Evolutionary conservation across 2,888 invertebrate species (phyloP).

Genomic region (Hartigia nigra): DNA sequence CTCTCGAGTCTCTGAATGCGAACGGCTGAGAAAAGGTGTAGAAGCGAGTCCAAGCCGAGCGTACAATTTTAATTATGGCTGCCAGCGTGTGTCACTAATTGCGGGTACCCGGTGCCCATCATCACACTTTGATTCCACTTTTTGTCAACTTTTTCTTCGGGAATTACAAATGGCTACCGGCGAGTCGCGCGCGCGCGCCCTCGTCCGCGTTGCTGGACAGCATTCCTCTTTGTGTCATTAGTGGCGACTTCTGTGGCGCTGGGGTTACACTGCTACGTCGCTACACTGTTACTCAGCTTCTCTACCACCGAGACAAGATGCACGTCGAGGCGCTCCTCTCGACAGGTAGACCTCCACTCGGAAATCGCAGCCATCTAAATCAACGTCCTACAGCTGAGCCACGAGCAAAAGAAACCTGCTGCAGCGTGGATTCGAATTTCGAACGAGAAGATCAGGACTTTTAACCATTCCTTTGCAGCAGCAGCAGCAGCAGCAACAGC

Average conservation of each 20-base stretch:
- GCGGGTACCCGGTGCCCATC: slow-evolving; percentile 48
- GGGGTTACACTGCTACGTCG: slow-evolving; percentile 16
- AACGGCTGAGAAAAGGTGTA: slow-evolving; percentile 14
- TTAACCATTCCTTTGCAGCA: background rate
- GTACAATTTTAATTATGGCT: slow-evolving; percentile 55
- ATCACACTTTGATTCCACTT: slow-evolving; percentile 59
- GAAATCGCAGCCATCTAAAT: slow-evolving; percentile 57
- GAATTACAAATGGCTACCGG: slow-evolving; percentile 63
- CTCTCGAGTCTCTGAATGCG: background rate
- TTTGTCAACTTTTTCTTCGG: slow-evolving; percentile 40
- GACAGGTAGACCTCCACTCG: slow-evolving; percentile 51
- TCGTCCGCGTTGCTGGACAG: slow-evolving; percentile 56
- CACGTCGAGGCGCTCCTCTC: slow-evolving; percentile 23
- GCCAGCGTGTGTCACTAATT: slow-evolving; percentile 55
- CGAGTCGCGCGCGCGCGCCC: slow-evolving; percentile 50
- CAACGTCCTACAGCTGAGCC: slow-evolving; percentile 42
- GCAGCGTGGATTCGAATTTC: slow-evolving; percentile 5
- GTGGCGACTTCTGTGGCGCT: slow-evolving; percentile 57
- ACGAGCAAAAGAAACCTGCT: slow-evolving; percentile 28
- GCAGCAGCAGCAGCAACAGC: too few relatives aligned
- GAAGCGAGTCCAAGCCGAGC: slow-evolving; percentile 29
- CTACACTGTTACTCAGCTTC: slow-evolving; percentile 34
- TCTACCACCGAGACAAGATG: slow-evolving; percentile 34
- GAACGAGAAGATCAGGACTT: background rate
- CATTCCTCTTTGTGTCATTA: slow-evolving; percentile 64